These are phyloP conservation scores for Eulemur albifrons DNA, from an alignment of 2,797 vertebrate genomes.

Conservation along the genomic window DNA sequence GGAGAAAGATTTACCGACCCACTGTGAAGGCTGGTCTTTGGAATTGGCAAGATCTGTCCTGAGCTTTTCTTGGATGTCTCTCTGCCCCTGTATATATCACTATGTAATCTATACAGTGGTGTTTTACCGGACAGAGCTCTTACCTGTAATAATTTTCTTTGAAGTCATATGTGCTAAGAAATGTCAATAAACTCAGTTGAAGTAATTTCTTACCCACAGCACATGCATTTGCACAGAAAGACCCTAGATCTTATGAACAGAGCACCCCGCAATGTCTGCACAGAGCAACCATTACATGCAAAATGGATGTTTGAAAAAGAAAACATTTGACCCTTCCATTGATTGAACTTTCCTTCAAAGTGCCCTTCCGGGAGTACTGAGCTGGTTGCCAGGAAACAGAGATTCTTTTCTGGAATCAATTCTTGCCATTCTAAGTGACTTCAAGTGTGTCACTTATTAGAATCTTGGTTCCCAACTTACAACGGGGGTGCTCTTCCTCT, in stretches of 20 bases:
- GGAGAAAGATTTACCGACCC: conserved; percentile 32
- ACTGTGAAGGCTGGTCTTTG: not conserved
- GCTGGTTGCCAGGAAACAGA: conserved; percentile 77
- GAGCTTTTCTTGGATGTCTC: conserved; percentile 81
- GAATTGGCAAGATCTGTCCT: conserved; percentile 70
- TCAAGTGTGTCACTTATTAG: conserved; percentile 41
- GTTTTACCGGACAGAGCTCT: conserved; percentile 82
- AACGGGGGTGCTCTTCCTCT: not conserved
- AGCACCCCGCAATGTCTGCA: not conserved
- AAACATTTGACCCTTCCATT: conserved; percentile 70
- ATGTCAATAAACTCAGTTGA: conserved; percentile 84
- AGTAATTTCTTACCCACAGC: conserved; percentile 81
- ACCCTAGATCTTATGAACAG: conserved; percentile 66
- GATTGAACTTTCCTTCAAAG: conserved; percentile 77
- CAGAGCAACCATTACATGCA: conserved; percentile 62
- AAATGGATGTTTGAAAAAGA: conserved; percentile 76
- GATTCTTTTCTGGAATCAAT: conserved; percentile 73
- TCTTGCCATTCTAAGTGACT: conserved; percentile 67
- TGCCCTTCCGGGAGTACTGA: conserved; percentile 71
- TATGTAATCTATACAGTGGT: conserved; percentile 80
- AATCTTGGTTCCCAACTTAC: conserved; percentile 25
- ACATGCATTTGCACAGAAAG: conserved; percentile 70
- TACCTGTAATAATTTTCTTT: conserved; percentile 86
- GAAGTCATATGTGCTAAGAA: conserved; percentile 85
- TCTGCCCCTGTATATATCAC: conserved; percentile 80